phyloP scores from a whole-genome alignment of 30 jellyfish, hydroid and myxozoan genomes.

The Rhopilema esculentum region DNA sequence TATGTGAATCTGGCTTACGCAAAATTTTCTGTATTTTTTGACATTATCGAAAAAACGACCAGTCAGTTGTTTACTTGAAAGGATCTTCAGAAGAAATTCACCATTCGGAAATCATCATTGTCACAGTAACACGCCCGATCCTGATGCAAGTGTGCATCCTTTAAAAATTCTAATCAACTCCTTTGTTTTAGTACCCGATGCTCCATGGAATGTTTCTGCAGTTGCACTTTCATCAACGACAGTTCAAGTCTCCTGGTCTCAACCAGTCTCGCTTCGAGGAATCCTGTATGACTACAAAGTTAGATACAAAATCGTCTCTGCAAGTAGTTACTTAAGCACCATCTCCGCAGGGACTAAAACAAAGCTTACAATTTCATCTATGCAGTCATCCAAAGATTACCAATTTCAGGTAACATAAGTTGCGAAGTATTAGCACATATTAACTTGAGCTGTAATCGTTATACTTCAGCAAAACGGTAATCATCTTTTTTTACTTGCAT shows the following conservation, averaged over 20 bases:
- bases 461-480: no score
- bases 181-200: slow-evolving; percentile 36
- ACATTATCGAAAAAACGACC: no score
- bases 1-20: no score
- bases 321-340: background rate
- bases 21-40: no score
- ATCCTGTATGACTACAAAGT: slow-evolving; percentile 55
- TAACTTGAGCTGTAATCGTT: no score
- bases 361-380: background rate
- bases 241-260: slow-evolving; percentile 44
- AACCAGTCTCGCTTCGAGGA: slow-evolving; percentile 62
- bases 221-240: slow-evolving; percentile 41
- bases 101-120: no score
- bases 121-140: no score
- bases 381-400: slow-evolving; percentile 25
- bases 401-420: slow-evolving; percentile 12
- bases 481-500: no score
- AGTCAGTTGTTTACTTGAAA: no score
- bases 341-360: slow-evolving; percentile 6
- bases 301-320: slow-evolving; percentile 13
- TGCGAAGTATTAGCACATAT: no score
- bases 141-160: background rate
- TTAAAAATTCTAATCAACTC: background rate
- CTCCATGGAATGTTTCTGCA: slow-evolving; percentile 46
- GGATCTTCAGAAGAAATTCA: no score